Evolutionary conservation across 1,140 invertebrate species (phyloP).

Genomic region (Achroia grisella): DNA sequence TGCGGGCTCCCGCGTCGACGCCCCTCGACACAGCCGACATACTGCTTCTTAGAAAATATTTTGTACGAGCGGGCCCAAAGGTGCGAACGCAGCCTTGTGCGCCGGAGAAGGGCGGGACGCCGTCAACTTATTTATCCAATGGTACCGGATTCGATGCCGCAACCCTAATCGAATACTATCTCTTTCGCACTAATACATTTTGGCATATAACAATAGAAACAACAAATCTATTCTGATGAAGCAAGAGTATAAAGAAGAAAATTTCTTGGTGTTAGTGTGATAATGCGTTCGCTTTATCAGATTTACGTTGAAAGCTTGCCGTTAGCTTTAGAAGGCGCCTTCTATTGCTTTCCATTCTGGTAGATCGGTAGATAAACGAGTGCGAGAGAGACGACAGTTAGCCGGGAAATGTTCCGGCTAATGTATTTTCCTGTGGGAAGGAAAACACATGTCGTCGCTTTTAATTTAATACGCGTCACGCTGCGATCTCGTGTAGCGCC

Average conservation of each 20-base stretch:
- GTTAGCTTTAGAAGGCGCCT: slow-evolving; percentile 59
- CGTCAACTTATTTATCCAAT: slow-evolving; percentile 58
- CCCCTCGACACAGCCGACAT: slow-evolving; percentile 60
- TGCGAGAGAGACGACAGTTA: slow-evolving; percentile 28
- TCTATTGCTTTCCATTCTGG: slow-evolving; percentile 27
- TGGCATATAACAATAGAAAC: slow-evolving; percentile 2
- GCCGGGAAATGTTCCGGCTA: slow-evolving; percentile 64
- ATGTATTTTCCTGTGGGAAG: slow-evolving; percentile 72
- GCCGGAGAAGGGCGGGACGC: slow-evolving; percentile 42
- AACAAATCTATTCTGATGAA: slow-evolving; percentile 8
- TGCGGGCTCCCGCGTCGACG: slow-evolving; percentile 66
- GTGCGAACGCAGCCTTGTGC: slow-evolving; percentile 36
- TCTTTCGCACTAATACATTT: slow-evolving; percentile 23
- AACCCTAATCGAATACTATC: slow-evolving; percentile 17
- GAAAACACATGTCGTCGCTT: slow-evolving; percentile 71
- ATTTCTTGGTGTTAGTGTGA: slow-evolving; percentile 59
- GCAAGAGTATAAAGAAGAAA: slow-evolving; percentile 43
- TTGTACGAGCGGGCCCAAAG: slow-evolving; percentile 48
- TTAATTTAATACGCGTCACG: slow-evolving; percentile 71
- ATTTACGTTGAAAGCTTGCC: slow-evolving; percentile 69
- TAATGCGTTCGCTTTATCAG: slow-evolving; percentile 69
- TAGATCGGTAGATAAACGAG: slow-evolving; percentile 4
- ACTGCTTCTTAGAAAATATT: slow-evolving; percentile 64
- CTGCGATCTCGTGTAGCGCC: slow-evolving; percentile 51
- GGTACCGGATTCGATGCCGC: slow-evolving; percentile 17